Evolutionary conservation across 2,797 vertebrate genomes (phyloP).

Genomic region (Buphagus erythrorhynchus): DNA sequence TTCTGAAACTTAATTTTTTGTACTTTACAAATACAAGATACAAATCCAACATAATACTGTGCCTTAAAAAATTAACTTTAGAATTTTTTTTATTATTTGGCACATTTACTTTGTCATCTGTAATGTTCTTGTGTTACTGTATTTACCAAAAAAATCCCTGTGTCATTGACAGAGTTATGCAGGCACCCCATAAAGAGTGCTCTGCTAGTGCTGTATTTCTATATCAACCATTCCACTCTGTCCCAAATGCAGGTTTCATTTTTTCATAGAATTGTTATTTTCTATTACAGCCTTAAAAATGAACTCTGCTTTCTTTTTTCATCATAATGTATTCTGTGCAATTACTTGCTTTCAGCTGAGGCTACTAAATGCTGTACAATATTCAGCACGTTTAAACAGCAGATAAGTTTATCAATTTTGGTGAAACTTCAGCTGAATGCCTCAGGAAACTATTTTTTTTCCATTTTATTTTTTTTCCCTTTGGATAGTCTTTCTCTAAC

Average conservation of each 20-base stretch:
- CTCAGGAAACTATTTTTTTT: not conserved
- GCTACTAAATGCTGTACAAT: not conserved
- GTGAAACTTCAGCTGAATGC: not conserved
- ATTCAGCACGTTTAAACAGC: not conserved
- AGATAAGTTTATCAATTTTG: not conserved
- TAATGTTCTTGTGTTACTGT: not conserved
- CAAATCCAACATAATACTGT: rapidly evolving
- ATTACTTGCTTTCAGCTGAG: not conserved
- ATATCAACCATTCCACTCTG: not conserved
- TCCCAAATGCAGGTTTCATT: not conserved
- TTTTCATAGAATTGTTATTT: not conserved
- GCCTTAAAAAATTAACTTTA: not conserved
- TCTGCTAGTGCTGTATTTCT: not conserved
- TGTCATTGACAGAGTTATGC: not conserved
- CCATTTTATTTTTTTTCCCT: not conserved
- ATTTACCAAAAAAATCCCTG: not conserved
- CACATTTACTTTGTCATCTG: rapidly evolving
- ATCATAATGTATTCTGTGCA: not conserved
- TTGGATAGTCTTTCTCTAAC: not conserved
- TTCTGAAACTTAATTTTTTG: not conserved
- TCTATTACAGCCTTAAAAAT: not conserved
- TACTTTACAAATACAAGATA: not conserved
- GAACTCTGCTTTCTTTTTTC: not conserved
- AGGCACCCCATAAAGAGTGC: not conserved
- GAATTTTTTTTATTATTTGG: not conserved